phyloP scores from a whole-genome alignment of 2,797 vertebrate genomes.

The Pachyuromys duprasi region DNA sequence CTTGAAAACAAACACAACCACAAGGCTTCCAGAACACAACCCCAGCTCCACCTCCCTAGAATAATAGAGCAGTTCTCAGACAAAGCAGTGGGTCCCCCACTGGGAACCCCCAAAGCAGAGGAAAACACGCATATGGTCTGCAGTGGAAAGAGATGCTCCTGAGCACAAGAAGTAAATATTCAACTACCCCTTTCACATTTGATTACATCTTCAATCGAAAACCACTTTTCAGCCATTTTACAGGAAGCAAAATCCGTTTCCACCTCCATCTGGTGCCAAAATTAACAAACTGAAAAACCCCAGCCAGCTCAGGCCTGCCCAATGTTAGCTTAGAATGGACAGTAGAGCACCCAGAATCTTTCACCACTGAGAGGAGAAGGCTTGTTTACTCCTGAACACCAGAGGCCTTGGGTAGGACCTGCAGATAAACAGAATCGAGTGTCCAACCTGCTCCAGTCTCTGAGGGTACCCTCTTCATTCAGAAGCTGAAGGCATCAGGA shows the following conservation, averaged over 20 bases:
- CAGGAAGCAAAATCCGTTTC: conserved; percentile 61
- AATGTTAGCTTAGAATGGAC: neutral
- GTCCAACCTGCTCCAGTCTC: conserved; percentile 43
- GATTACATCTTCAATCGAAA: conserved; percentile 67
- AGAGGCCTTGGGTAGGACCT: neutral
- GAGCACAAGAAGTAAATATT: conserved; percentile 32
- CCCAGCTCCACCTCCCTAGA: neutral
- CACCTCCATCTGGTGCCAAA: conserved; percentile 56
- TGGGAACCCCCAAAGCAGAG: neutral
- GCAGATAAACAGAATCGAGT: conserved; percentile 60
- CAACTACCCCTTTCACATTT: conserved; percentile 46
- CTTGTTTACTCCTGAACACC: conserved; percentile 18
- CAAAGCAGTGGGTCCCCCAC: conserved; percentile 21
- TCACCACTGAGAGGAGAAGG: neutral
- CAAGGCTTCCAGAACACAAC: neutral
- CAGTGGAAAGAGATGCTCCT: conserved; percentile 15
- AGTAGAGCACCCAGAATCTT: neutral
- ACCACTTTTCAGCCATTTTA: conserved; percentile 66
- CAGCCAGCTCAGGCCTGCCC: neutral
- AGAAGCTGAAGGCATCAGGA: conserved; percentile 78
- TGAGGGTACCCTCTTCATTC: conserved; percentile 49
- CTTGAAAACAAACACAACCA: neutral
- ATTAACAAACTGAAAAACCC: conserved; percentile 64
- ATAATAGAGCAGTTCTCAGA: neutral
- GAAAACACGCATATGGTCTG: neutral